Percentiles rank a stretch among this genome's conserved stretches.
Conservation (phyloP, 1,140 invertebrate species). For the Megalopta genalis region DNA sequence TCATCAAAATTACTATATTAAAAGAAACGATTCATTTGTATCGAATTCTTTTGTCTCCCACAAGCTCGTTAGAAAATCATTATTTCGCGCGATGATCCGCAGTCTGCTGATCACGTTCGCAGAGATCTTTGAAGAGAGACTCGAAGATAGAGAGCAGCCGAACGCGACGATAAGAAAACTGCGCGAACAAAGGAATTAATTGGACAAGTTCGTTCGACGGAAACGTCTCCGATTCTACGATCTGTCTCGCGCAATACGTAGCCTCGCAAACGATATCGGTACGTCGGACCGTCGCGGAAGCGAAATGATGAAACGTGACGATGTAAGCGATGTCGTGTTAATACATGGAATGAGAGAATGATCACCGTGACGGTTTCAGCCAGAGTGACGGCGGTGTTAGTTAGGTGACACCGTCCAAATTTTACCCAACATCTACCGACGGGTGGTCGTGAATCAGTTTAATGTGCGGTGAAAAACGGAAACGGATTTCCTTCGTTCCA, state of each 20-base stretch:
- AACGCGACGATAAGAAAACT: background rate
- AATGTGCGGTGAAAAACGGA: background rate
- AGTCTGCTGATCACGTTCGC: background rate
- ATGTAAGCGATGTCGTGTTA: constrained; percentile 43
- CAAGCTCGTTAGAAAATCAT: too few relatives aligned
- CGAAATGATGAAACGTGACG: constrained; percentile 38
- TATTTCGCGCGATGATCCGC: too few relatives aligned
- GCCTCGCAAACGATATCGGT: constrained; percentile 20
- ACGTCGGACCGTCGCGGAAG: constrained; percentile 25
- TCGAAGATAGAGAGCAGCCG: background rate
- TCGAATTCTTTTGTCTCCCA: too few relatives aligned
- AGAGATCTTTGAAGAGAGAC: too few relatives aligned
- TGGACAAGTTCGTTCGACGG: too few relatives aligned
- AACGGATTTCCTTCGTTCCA: background rate
- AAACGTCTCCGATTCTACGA: too few relatives aligned
- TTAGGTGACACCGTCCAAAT: background rate
- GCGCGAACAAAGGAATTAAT: too few relatives aligned
- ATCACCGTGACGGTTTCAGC: constrained; percentile 38
- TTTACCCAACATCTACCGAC: background rate
- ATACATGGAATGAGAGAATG: constrained; percentile 48
- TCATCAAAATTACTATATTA: too few relatives aligned
- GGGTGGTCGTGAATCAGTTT: constrained; percentile 5
- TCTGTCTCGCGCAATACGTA: too few relatives aligned
- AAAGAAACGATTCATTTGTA: too few relatives aligned
- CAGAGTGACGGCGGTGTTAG: constrained; percentile 22